Conservation (phyloP, 1,140 invertebrate genomes). For the Drosophila kepulauana region DNA sequence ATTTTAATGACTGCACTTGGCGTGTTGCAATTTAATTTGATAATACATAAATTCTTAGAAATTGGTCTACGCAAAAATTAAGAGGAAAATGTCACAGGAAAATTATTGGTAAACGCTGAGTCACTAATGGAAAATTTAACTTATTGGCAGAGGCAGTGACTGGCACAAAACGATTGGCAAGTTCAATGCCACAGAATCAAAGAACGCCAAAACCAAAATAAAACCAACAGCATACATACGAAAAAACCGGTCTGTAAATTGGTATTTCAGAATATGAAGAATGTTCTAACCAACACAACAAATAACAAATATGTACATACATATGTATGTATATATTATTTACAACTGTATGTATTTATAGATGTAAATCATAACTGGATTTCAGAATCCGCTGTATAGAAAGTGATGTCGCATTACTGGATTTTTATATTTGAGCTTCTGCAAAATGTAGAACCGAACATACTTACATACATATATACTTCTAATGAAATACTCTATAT, state of each 20-base stretch:
- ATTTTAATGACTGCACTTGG: slow-evolving; percentile 31
- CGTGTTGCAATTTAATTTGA: slow-evolving; percentile 22
- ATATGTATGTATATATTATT: too few species aligned
- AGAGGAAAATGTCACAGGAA: background rate
- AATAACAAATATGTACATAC: slow-evolving; percentile 1
- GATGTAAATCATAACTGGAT: too few species aligned
- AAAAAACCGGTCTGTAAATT: slow-evolving; percentile 39
- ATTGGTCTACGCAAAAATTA: slow-evolving; percentile 21
- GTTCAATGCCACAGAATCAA: slow-evolving; percentile 28
- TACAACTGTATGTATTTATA: too few species aligned
- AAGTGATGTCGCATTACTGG: too few species aligned
- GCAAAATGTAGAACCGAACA: too few species aligned
- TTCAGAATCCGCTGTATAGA: too few species aligned
- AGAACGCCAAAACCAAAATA: slow-evolving; percentile 18
- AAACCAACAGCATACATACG: background rate
- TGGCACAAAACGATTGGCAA: slow-evolving; percentile 28
- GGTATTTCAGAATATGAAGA: slow-evolving; percentile 4
- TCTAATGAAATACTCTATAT: too few species aligned
- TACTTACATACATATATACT: too few species aligned
- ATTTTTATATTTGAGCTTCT: too few species aligned
- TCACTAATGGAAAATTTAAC: slow-evolving; percentile 10
- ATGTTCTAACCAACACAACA: background rate
- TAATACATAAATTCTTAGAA: slow-evolving; percentile 51
- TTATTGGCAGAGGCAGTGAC: background rate
- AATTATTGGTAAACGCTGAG: background rate